Base-by-base conservation (phyloP, 2,888 invertebrate species). In the Heteromyza rotundicornis region DNA sequence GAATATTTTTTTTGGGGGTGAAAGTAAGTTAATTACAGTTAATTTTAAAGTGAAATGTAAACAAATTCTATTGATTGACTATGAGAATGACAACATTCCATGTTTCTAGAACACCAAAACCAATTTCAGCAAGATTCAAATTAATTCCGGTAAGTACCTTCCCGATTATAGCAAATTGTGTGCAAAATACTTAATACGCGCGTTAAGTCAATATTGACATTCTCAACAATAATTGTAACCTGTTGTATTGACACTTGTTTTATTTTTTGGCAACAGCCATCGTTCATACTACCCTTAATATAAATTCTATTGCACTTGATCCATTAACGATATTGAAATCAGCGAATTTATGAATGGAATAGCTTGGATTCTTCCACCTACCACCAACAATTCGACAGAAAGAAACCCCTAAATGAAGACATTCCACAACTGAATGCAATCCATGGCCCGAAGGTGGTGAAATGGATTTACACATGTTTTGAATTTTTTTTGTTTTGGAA, bases 381-480 rank as follows among this genome's bases (percentile, higher is more conserved):
- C 17, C 17, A 47, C 47, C 5, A 47, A 17, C 17, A 47, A 40
- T 40, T 20, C 47, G 19, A 5, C 17, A 17, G 17, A 19, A 40
- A 47, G 5, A 47, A 47, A 47, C 47, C 47, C 47, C 20, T 47
- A 47, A 47, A 47, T 20, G 14, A 47, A 17, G 47, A 20, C 47
- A 47, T 47, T 47, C 47, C 47, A 19, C 14, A 47, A 47, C 5
- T 47, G 47, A 17, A 19, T 3, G 7, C 19, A 19, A 19, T 14
- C 14, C 7, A 19, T 19, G 17, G 40, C 10, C 17, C 47, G 14
- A 47, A 47, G 47, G 47, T 47, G 47, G 47, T 47, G 47, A 47
- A 47, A 47, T 47, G 63, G 62, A 65, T 22, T 19, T 62, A 63
- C 63, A 50, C 40, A 24, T 63, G 68, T 65, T 60, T 62, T 47